These are phyloP conservation scores for Lordiphosa stackelbergi DNA, from an alignment of 1,140 invertebrate species.

Conservation along the genomic window DNA sequence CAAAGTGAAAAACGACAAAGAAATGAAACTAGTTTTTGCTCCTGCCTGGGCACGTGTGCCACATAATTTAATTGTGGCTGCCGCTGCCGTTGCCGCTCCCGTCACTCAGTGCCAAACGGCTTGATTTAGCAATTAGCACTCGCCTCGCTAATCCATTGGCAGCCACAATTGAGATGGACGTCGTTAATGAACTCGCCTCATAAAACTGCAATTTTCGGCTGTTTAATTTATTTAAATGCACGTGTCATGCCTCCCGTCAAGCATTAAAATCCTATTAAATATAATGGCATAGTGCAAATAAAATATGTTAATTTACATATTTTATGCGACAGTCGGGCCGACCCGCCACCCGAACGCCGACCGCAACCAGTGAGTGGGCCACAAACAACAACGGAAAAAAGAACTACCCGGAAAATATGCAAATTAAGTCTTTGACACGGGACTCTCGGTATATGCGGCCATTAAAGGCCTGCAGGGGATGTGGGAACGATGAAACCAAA, in stretches of 20 bases:
- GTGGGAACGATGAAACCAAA: no score
- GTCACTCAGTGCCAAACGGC: constrained; percentile 33
- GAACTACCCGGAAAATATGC: constrained; percentile 4
- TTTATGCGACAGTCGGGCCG: constrained; percentile 30
- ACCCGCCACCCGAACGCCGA: no score
- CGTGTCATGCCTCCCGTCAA: constrained; percentile 20
- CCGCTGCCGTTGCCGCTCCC: constrained; percentile 10
- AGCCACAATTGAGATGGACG: neutral
- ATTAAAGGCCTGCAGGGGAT: no score
- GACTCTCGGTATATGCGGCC: no score
- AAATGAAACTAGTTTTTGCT: neutral
- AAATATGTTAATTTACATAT: constrained; percentile 62
- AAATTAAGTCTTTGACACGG: constrained; percentile 2
- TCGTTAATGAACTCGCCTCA: constrained; percentile 40
- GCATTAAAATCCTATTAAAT: constrained; percentile 60
- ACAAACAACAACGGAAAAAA: constrained; percentile 1
- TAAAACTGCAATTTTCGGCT: constrained; percentile 44
- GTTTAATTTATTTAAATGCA: constrained; percentile 30
- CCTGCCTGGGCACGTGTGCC: constrained; percentile 19
- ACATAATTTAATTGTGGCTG: constrained; percentile 67
- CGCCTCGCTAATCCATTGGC: constrained; percentile 22
- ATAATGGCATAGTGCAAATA: constrained; percentile 32
- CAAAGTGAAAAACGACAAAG: constrained; percentile 8
- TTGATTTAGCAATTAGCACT: constrained; percentile 62
- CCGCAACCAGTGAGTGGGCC: neutral